Percentiles rank a stretch among this genome's conserved stretches.
These are phyloP conservation scores for Busseola fusca DNA, from an alignment of 2,888 invertebrate species.

Conservation along the genomic window DNA sequence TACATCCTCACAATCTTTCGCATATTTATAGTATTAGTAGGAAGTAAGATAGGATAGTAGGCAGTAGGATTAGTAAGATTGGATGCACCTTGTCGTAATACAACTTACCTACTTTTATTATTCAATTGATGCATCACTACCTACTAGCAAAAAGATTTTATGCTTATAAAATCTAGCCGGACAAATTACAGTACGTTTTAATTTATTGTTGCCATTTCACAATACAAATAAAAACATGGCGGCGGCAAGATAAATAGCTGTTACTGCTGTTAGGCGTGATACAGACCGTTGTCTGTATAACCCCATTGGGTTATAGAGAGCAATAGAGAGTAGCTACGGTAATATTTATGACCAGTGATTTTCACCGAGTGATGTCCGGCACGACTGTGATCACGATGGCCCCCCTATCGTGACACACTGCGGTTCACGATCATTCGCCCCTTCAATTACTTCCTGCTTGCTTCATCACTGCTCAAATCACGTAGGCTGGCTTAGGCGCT, in stretches of 20 bases:
- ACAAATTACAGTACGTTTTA: conserved; percentile 20
- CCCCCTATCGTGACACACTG: conserved; percentile 74
- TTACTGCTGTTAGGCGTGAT: conserved; percentile 56
- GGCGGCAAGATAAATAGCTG: conserved; percentile 54
- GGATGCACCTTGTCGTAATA: background rate
- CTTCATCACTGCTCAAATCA: conserved; percentile 56
- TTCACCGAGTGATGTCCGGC: conserved; percentile 71
- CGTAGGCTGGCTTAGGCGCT: conserved; percentile 45
- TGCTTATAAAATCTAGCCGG: conserved; percentile 3
- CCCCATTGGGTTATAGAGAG: conserved; percentile 49
- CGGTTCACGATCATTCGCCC: conserved; percentile 61
- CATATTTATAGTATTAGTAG: too few relatives aligned
- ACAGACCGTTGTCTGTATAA: conserved; percentile 27
- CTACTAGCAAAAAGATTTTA: background rate
- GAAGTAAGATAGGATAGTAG: too few relatives aligned
- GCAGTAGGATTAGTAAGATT: too few relatives aligned
- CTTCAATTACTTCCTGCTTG: conserved; percentile 47
- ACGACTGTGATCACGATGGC: conserved; percentile 70
- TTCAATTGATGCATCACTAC: background rate
- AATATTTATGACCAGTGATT: conserved; percentile 71
- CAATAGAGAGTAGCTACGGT: conserved; percentile 54
- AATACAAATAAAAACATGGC: conserved; percentile 35
- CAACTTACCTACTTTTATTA: background rate
- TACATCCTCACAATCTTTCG: too few relatives aligned
- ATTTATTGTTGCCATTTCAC: conserved; percentile 18